Conservation (phyloP, 2,888 invertebrate genomes). For the Cataglyphis livida region DNA sequence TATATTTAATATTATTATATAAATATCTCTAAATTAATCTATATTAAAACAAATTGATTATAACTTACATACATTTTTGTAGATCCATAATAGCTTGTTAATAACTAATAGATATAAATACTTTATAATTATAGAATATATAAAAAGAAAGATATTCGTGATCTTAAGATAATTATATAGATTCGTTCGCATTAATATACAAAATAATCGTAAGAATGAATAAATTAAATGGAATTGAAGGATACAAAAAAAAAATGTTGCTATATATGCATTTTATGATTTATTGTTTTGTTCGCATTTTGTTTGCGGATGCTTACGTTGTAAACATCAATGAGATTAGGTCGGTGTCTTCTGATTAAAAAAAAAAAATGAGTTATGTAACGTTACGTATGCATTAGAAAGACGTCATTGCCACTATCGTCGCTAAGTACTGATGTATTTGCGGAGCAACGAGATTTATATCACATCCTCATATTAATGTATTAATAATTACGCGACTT, state of each 20-base stretch:
- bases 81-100: background rate
- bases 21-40: background rate
- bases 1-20: background rate
- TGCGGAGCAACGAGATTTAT: constrained; percentile 15
- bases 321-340: constrained; percentile 4
- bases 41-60: background rate
- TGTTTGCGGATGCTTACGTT: background rate
- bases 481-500: constrained; percentile 24
- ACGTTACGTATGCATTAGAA: background rate
- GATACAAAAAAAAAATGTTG: background rate
- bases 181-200: background rate
- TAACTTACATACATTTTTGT: background rate
- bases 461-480: constrained; percentile 14
- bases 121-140: background rate
- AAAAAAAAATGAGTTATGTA: constrained; percentile 23
- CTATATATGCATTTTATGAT: background rate
- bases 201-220: background rate
- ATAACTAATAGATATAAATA: background rate
- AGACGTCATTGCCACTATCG: background rate
- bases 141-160: background rate
- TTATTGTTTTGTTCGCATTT: background rate
- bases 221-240: background rate
- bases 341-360: constrained; percentile 8
- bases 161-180: background rate
- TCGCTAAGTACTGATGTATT: background rate